These are phyloP conservation scores for Halesus radiatus DNA, from an alignment of 1,140 invertebrate genomes.

Conservation along the genomic window DNA sequence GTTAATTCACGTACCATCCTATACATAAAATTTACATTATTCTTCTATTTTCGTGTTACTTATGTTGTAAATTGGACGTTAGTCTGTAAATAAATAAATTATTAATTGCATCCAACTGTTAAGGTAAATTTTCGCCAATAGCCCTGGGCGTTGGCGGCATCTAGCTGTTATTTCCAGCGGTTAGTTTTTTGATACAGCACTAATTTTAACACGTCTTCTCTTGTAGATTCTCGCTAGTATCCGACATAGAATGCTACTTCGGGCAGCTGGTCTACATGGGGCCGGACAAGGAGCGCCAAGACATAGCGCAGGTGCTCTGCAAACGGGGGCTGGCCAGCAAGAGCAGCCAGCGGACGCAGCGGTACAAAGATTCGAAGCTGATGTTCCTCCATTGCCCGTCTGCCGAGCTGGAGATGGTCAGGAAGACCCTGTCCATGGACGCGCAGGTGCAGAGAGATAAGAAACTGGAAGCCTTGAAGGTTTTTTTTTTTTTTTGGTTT, in stretches of 20 bases:
- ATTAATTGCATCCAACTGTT: too few relatives aligned
- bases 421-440: not conserved
- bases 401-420: not conserved
- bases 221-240: not conserved
- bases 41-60: too few relatives aligned
- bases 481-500: not conserved
- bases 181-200: too few relatives aligned
- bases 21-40: too few relatives aligned
- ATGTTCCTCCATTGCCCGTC: not conserved
- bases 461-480: not conserved
- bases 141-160: too few relatives aligned
- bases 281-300: not conserved
- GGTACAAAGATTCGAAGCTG: not conserved
- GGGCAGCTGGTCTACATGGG: not conserved
- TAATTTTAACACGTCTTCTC: too few relatives aligned
- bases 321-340: conserved; percentile 2
- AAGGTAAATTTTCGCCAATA: too few relatives aligned
- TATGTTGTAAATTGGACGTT: too few relatives aligned
- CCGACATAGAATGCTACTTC: conserved; percentile 5
- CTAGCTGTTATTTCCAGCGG: too few relatives aligned
- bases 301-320: not conserved
- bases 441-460: not conserved
- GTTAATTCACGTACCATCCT: too few relatives aligned
- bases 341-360: not conserved
- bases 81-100: too few relatives aligned